A percentile compares a stretch with the other conserved stretches of the same genome.
phyloP scores from a whole-genome alignment of 2,113 vertebrate genomes.

The Ptychochromis oligacanthus region DNA sequence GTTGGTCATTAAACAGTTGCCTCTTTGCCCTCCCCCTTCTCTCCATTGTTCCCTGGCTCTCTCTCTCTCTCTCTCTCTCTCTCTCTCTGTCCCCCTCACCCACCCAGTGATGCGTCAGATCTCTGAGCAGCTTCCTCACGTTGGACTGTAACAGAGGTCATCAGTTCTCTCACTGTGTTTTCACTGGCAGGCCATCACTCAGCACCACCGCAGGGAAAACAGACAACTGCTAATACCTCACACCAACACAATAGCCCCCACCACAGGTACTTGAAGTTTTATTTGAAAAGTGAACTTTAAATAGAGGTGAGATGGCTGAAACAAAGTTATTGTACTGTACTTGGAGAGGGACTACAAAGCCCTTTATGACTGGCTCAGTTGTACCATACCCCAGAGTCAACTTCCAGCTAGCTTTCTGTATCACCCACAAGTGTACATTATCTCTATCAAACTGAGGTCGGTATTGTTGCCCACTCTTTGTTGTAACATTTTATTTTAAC shows the following conservation, averaged over 20 bases:
- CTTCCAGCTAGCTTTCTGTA: background rate
- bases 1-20: slow-evolving; percentile 20
- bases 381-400: slow-evolving; percentile 19
- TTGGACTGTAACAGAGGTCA: slow-evolving; percentile 40
- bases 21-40: background rate
- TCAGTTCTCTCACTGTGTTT: slow-evolving; percentile 32
- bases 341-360: slow-evolving; percentile 16
- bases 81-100: slow-evolving; percentile 8
- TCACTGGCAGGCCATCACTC: slow-evolving; percentile 60
- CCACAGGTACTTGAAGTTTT: background rate
- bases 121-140: slow-evolving; percentile 37
- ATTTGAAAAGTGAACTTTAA: slow-evolving; percentile 18
- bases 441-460: background rate
- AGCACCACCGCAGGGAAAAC: slow-evolving; percentile 28
- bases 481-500: background rate
- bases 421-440: slow-evolving; percentile 9
- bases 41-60: slow-evolving; percentile 10
- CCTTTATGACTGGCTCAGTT: background rate
- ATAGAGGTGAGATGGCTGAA: slow-evolving; percentile 16
- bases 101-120: slow-evolving; percentile 14
- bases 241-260: slow-evolving; percentile 16
- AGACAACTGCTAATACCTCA: slow-evolving; percentile 15
- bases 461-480: background rate
- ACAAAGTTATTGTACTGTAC: slow-evolving; percentile 10
- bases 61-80: background rate